Evolutionary conservation across 2,113 vertebrate genomes (phyloP), one percentile per base, ranked within the genome.

Genomic region (Caracal caracal): DNA sequence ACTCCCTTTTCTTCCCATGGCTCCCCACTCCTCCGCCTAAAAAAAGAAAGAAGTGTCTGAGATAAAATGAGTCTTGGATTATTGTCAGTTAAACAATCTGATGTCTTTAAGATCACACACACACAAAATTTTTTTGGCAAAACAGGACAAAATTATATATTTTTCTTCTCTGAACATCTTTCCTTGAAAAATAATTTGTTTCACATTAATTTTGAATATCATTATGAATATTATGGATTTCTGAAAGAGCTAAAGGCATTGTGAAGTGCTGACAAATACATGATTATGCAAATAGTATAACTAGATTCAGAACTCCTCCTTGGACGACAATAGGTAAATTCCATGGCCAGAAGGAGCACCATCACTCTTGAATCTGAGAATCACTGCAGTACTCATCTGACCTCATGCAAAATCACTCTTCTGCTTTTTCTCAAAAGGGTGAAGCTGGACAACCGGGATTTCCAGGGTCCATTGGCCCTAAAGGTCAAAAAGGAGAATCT

Each of bases 401-500:
- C 78, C 63, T 96, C 70, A 33, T 12, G 19, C 70, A 61, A 15
- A 30, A 13, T 98, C 10, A 97, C 94, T 97, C 97, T 97, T 98
- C 83, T 97, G 93, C 95, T 96, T 98, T 96, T 96, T 96, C 33
- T 97, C 97, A 33, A 35, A 98, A 99, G 99, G 99, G 98, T 80
- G 98, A 99, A 94, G 97, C 98, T 75, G 98, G 98, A 84, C 98
- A 99, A 28, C 91, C 98, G 28, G 99, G 98, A 97, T 93, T 99
- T 97, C 98, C 98, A 24, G 98, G 98, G 93, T 98, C 94, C 26
- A 90, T 98, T 95, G 99, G 98, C 94, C 66, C 96, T 81, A 99
- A 99, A 98, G 99, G 99, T 96, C 98, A 99, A 59, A 98, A 97
- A 94, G 99, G 99, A 98, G 99, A 99, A 40, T 2, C 97, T 70